These are phyloP conservation scores for Anarrhichthys ocellatus DNA, from an alignment of 2,113 vertebrate species.

Conservation along the genomic window DNA sequence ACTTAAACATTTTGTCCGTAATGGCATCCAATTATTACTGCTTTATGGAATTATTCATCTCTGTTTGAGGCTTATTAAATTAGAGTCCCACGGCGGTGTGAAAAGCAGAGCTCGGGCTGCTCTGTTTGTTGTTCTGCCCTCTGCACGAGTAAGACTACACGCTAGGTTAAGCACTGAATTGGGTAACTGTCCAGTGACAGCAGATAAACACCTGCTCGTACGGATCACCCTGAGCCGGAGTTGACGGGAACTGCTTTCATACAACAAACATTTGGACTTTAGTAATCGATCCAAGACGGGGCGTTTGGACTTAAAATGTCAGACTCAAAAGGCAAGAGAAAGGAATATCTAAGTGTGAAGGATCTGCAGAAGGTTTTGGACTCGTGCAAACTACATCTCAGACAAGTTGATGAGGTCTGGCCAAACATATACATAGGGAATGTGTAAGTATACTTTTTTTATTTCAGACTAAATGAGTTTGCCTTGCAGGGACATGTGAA, in stretches of 20 bases:
- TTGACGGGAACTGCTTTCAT: conserved; percentile 53
- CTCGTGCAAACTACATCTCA: conserved; percentile 83
- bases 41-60: conserved; percentile 59
- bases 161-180: conserved; percentile 78
- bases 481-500: not conserved
- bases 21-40: conserved; percentile 62
- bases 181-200: conserved; percentile 73
- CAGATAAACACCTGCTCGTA: conserved; percentile 78
- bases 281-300: conserved; percentile 45
- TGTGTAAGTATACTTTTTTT: conserved; percentile 80
- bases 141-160: conserved; percentile 70
- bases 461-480: not conserved
- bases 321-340: conserved; percentile 65
- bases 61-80: conserved; percentile 58
- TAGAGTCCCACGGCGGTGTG: conserved; percentile 42
- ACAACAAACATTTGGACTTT: conserved; percentile 62
- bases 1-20: conserved; percentile 53
- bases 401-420: conserved; percentile 85
- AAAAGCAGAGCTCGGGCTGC: conserved; percentile 32
- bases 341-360: conserved; percentile 81
- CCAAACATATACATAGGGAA: conserved; percentile 84
- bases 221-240: conserved; percentile 70
- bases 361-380: conserved; percentile 85
- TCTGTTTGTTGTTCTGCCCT: conserved; percentile 62
- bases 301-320: conserved; percentile 73